phyloP scores from a whole-genome alignment of 2,888 invertebrate species.

The Ectropis crepuscularia region DNA sequence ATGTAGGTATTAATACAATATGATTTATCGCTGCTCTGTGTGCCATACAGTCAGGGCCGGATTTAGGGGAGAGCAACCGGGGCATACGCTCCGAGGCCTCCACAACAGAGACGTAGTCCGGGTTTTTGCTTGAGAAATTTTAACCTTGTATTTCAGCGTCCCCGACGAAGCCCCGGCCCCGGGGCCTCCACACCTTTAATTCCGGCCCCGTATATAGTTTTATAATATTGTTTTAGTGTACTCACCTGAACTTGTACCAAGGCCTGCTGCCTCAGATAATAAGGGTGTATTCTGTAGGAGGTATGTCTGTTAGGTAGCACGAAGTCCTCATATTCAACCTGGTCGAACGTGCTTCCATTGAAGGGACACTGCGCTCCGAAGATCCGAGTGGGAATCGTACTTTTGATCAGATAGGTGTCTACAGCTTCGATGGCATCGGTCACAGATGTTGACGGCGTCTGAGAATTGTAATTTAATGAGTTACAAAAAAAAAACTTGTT shows the following conservation, averaged over 20 bases:
- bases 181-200: too few species aligned
- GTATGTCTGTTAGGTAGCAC: conserved; percentile 80
- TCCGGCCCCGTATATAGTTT: neutral
- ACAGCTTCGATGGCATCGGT: conserved; percentile 62
- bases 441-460: conserved; percentile 66
- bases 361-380: conserved; percentile 71
- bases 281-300: conserved; percentile 81
- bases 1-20: too few species aligned
- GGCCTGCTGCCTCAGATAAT: conserved; percentile 64
- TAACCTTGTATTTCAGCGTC: too few species aligned
- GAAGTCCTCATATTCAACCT: conserved; percentile 85
- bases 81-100: too few species aligned
- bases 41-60: too few species aligned
- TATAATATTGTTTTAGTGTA: conserved; percentile 7
- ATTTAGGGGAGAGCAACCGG: too few species aligned
- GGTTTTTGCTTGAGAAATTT: too few species aligned
- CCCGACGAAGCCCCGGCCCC: too few species aligned
- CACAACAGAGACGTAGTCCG: too few species aligned
- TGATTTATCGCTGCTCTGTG: too few species aligned
- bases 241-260: conserved; percentile 66
- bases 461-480: conserved; percentile 23
- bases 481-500: too few species aligned
- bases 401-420: conserved; percentile 65
- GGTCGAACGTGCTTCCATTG: conserved; percentile 64
- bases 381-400: conserved; percentile 68